Conservation (phyloP, 1,140 invertebrate species). For the Orchestia grillus region DNA sequence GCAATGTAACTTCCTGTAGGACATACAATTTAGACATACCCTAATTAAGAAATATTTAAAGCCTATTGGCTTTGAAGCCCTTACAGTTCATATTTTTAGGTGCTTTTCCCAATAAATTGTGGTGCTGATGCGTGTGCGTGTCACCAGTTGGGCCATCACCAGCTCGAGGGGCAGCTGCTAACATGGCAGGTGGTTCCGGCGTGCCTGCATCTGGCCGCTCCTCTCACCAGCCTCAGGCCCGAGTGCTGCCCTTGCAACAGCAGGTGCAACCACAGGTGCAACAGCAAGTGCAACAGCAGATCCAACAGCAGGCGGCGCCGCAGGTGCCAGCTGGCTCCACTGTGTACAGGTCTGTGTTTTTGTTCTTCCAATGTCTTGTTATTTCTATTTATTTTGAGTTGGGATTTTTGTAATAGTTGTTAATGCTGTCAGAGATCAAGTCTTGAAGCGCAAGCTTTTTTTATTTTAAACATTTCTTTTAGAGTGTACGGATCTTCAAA, state of each 20-base stretch:
- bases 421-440: too few species aligned
- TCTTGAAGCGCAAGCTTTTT: too few species aligned
- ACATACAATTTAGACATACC: neutral
- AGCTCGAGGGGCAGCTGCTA: neutral
- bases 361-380: neutral
- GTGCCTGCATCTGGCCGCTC: neutral
- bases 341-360: neutral
- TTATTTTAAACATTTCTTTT: too few species aligned
- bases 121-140: neutral
- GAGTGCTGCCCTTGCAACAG: neutral
- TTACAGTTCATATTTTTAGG: neutral
- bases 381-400: neutral
- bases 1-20: too few species aligned
- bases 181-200: neutral
- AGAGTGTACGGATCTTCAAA: too few species aligned
- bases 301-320: neutral
- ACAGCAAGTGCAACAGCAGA: slow-evolving; percentile 9
- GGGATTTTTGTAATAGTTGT: too few species aligned
- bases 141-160: neutral
- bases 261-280: neutral
- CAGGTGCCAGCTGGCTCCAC: neutral
- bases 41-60: neutral
- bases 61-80: neutral
- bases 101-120: neutral
- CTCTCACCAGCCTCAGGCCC: neutral